Percentiles rank a stretch among this genome's conserved stretches.
Evolutionary conservation across 2,888 invertebrate species (phyloP).

Genomic region (Meganola albula): DNA sequence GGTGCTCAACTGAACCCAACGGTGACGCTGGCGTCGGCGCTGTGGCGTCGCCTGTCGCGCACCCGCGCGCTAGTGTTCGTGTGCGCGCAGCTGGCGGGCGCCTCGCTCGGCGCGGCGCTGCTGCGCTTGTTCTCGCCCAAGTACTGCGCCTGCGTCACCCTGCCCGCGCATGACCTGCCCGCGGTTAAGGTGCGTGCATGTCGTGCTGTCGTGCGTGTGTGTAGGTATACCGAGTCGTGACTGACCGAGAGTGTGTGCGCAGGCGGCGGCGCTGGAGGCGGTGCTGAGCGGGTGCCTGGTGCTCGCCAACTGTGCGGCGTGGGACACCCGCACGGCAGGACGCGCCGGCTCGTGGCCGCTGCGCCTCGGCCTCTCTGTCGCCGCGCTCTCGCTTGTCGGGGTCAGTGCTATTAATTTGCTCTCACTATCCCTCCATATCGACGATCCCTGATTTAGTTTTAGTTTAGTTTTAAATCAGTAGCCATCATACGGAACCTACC

Average conservation of each 20-base stretch:
- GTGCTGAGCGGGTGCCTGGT: conserved; percentile 80
- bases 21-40: conserved; percentile 81
- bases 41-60: conserved; percentile 69
- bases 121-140: conserved; percentile 59
- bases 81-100: conserved; percentile 83
- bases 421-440: background rate
- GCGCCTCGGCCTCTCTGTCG: conserved; percentile 80
- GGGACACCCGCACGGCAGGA: conserved; percentile 81
- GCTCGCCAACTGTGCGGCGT: conserved; percentile 82
- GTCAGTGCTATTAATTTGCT: conserved; percentile 71
- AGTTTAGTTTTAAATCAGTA: no score
- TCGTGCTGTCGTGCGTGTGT: background rate
- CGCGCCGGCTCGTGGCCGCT: conserved; percentile 81
- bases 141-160: conserved; percentile 37
- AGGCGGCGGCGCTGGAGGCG: conserved; percentile 80
- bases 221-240: no score
- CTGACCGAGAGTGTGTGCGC: no score
- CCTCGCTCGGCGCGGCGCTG: conserved; percentile 78
- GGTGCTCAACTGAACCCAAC: conserved; percentile 87
- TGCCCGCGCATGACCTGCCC: conserved; percentile 47
- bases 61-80: conserved; percentile 73
- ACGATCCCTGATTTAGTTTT: no score
- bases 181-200: background rate
- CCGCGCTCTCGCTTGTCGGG: conserved; percentile 79
- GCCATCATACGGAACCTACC: no score